Base-by-base conservation (phyloP, 2,888 invertebrate genomes). In the Dorcus hopei region DNA sequence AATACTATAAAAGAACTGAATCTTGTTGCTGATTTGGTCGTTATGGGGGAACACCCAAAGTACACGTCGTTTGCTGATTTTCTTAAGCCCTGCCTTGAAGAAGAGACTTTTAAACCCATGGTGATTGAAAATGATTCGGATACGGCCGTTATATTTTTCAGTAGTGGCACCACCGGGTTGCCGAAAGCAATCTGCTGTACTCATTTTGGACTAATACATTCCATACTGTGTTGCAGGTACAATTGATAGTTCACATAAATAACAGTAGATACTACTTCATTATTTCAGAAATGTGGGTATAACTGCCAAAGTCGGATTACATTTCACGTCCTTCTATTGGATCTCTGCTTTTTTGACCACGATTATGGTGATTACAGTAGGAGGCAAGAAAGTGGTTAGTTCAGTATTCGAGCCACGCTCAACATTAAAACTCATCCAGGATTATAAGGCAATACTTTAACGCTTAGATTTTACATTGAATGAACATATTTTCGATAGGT, bases 131-230 rank as follows among this genome's bases (percentile, higher is more conserved):
- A 65, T 57, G 48, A 54, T 42, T 49, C 61, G n/a, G 66, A 69
- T 9, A 71, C 68, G 4, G 70, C 68, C 1, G 42, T 71, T 5
- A 66, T 74, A 49, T 65, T 70, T 38, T 76, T 74, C 61, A 74
- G 74, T 43, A 74, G 74, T 57, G 75, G 77, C 8, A 76, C 75
- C 2, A 74, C 76, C 3, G 77, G 76, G 9, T 52, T 73, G n/a
- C 75, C 76, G 2, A 77, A 77, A 66, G 76, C 74, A 11, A 71
- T 76, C 43, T 72, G 74, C 54, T 52, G 69, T n/a, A 65, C 55
- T 54, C 70, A 71, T 62, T 67, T 55, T 45, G 45, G 45, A 5
- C 9, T 45, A 3, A 3, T 45, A 9, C 9, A 45, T 23, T 3
- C 45, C 19, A 45, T 45, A 23, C 5, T 45, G 45, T 19, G 45